Evolutionary conservation across 2,888 invertebrate species (phyloP).

Genomic region (Bruchidius siliquastri): DNA sequence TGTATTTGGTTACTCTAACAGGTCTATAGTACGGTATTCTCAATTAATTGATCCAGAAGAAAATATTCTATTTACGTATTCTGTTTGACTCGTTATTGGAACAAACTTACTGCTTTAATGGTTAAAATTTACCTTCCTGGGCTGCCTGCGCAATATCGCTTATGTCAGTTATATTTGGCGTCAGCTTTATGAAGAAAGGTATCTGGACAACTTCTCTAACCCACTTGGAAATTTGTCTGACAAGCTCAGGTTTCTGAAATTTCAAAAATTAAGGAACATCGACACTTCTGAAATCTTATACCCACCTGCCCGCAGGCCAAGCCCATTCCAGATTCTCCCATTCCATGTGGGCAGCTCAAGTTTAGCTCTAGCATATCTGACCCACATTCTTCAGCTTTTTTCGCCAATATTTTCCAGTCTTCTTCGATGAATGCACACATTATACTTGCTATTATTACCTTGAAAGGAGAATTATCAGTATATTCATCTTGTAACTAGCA

Average conservation of each 20-base stretch:
- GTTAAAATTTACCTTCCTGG: conserved; percentile 60
- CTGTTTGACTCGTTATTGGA: too few relatives aligned
- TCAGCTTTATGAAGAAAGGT: conserved; percentile 95
- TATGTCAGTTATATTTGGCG: conserved; percentile 96
- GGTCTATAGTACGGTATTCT: too few relatives aligned
- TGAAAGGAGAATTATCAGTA: conserved; percentile 19
- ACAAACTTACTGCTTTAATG: too few relatives aligned
- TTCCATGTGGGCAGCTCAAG: conserved; percentile 96
- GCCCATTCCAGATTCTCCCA: conserved; percentile 98
- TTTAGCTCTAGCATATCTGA: conserved; percentile 95
- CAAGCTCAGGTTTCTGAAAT: conserved; percentile 74
- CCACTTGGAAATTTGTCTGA: conserved; percentile 87
- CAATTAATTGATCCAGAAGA: too few relatives aligned
- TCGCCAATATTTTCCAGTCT: conserved; percentile 84
- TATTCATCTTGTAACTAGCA: too few relatives aligned
- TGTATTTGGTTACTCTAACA: too few relatives aligned
- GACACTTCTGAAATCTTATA: not conserved
- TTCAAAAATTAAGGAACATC: not conserved
- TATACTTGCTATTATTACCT: conserved; percentile 90
- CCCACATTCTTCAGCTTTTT: conserved; percentile 73
- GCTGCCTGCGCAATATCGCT: conserved; percentile 86
- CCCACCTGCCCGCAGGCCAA: conserved; percentile 92
- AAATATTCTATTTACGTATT: too few relatives aligned
- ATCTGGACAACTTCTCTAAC: conserved; percentile 80
- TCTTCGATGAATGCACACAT: conserved; percentile 85